Evolutionary conservation across 2,113 vertebrate genomes (phyloP), one percentile per base, ranked within the genome.

Genomic region (Etheostoma spectabile): DNA sequence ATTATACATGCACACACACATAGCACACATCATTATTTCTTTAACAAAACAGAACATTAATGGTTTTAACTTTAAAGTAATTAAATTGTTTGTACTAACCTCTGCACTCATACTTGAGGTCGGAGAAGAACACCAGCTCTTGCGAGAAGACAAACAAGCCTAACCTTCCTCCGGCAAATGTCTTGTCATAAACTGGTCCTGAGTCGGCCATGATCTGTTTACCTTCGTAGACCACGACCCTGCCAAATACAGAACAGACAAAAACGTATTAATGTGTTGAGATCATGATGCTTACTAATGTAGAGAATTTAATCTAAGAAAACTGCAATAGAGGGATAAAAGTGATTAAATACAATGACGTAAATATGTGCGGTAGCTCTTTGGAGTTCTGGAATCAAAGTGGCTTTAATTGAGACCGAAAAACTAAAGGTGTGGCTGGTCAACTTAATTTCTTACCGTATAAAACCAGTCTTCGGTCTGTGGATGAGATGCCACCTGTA

Each of bases 61-160:
- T 21, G 19, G 33, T 48, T 57, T 8, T 1, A 66, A 53, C 13
- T 49, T 53, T 4, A 14, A 52, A 67, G 49, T 13, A 21, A 16
- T 19, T 4, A 61, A 82, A 65, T 13, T 5, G 22, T 78, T 75
- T 77, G 52, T 74, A 95, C 97, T 96, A 86, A 99, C 98, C 98
- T 98, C 95, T 95, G 95, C 98, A 99, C 90, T 99, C 98, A 22
- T 99, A 99, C 87, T 98, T 99, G 92, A 99, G 98, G 84, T 99
- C 98, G 46, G 98, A 99, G 95, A 99, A 99, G 92, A 97, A 99
- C 77, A 99, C 96, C 95, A 99, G 95, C 80, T 99, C 98, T 93
- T 99, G 98, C 27, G 98, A 99, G 93, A 99, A 99, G 88, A 99
- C 98, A 86, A 99, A 99, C 80, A 99, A 95, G 51, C 98, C 98